Percentiles rank a stretch among this genome's conserved stretches.
Conservation (phyloP, 2,113 vertebrate species). For the Erythrolamprus reginae region DNA sequence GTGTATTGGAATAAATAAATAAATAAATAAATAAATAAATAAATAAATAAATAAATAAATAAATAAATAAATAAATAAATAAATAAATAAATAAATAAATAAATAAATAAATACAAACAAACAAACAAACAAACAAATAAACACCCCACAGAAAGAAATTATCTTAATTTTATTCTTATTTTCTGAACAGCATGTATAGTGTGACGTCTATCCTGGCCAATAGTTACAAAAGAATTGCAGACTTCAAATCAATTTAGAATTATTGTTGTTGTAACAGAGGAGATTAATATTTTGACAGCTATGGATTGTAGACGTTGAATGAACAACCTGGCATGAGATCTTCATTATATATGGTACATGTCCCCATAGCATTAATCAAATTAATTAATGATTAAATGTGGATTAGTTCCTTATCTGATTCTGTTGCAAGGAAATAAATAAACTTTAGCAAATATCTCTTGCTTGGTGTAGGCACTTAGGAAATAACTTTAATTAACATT, state of each 20-base stretch:
- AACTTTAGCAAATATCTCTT: neutral
- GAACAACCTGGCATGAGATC: neutral
- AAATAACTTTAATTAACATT: neutral
- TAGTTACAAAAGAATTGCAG: neutral
- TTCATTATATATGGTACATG: neutral
- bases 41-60: too few species aligned
- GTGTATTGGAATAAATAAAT: too few species aligned
- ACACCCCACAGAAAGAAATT: neutral
- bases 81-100: too few species aligned
- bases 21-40: too few species aligned
- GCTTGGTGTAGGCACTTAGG: neutral
- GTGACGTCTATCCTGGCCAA: slow-evolving; percentile 5
- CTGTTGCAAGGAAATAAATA: neutral
- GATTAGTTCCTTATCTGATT: neutral
- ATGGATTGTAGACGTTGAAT: neutral
- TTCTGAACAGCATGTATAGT: neutral
- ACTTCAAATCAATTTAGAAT: neutral
- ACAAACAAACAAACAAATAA: too few species aligned
- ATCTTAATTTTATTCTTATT: neutral
- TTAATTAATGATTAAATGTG: fast-evolving
- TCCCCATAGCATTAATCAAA: neutral
- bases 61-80: too few species aligned
- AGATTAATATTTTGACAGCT: neutral
- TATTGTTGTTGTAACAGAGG: neutral
- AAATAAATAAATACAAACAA: too few species aligned